Evolutionary conservation across 2,797 vertebrate species (phyloP).

Genomic region (Sparidentex hasta): DNA sequence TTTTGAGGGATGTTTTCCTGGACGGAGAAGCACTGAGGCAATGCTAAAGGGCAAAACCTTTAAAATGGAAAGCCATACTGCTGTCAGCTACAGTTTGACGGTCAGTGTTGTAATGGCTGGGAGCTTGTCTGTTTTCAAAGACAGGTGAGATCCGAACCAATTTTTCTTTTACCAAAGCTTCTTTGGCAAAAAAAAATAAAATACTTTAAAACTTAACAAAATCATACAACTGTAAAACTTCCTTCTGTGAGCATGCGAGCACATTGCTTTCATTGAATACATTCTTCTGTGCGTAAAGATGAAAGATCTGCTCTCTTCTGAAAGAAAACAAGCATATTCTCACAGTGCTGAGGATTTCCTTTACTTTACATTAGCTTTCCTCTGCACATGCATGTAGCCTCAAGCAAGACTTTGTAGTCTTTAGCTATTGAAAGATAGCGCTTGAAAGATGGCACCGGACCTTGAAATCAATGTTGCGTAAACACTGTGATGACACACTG

Average conservation of each 20-base stretch:
- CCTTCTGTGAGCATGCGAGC: rapidly evolving
- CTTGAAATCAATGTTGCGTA: too few relatives aligned
- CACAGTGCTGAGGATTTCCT: not conserved
- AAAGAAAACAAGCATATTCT: not conserved
- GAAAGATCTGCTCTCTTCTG: not conserved
- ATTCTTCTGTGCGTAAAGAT: not conserved
- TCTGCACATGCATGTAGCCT: too few relatives aligned
- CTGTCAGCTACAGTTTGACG: constrained; percentile 16
- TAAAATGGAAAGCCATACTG: constrained; percentile 19
- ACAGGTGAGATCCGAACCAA: not conserved
- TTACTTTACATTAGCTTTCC: not conserved
- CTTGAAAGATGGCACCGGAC: too few relatives aligned
- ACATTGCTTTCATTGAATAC: not conserved
- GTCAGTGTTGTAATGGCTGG: too few relatives aligned
- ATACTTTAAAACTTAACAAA: not conserved
- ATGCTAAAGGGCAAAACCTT: constrained; percentile 5
- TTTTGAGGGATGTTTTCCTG: constrained; percentile 28
- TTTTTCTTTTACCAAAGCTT: too few relatives aligned
- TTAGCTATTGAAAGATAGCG: too few relatives aligned
- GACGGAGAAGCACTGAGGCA: not conserved
- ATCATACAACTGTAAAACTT: not conserved
- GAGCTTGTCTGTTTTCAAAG: constrained; percentile 11
- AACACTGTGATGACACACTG: too few relatives aligned
- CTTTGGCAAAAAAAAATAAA: too few relatives aligned
- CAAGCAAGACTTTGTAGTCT: too few relatives aligned